phyloP scores from a whole-genome alignment of 2,888 invertebrate genomes.

The Agrotis puta region DNA sequence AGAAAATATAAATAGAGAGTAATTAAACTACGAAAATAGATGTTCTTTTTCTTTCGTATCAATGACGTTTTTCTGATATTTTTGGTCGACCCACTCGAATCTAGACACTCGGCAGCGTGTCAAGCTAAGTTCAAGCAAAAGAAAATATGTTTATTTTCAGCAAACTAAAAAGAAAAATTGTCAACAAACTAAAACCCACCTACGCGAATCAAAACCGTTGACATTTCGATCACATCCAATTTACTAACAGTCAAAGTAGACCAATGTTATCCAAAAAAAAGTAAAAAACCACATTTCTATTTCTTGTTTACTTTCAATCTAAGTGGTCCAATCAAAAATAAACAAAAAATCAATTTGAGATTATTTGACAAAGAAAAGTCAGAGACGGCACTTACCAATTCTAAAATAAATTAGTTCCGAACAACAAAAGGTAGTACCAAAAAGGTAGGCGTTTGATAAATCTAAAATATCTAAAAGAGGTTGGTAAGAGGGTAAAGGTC shows the following conservation, averaged over 20 bases:
- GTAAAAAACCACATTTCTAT: slow-evolving; percentile 14
- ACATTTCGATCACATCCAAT: slow-evolving; percentile 1
- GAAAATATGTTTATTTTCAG: not conserved
- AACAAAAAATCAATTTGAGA: not conserved
- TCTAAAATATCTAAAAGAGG: slow-evolving; percentile 26
- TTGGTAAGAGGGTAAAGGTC: slow-evolving; percentile 21
- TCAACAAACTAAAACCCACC: not conserved
- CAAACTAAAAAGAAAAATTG: not conserved
- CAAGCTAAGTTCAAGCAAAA: not conserved
- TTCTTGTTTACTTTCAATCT: slow-evolving; percentile 23
- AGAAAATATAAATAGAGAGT: not conserved
- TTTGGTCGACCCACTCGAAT: too few species aligned
- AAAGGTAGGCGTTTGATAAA: slow-evolving; percentile 36
- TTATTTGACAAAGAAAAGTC: not conserved
- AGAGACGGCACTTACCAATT: slow-evolving; percentile 2
- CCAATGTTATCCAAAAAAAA: slow-evolving; percentile 4
- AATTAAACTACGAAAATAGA: not conserved
- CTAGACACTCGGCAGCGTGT: too few species aligned
- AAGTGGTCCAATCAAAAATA: slow-evolving; percentile 7
- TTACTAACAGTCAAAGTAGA: slow-evolving; percentile 17
- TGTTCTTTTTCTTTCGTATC: too few species aligned
- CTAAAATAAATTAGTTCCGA: slow-evolving; percentile 23
- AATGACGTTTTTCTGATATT: too few species aligned
- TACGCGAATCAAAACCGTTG: not conserved
- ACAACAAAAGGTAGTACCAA: slow-evolving; percentile 1